Percentiles rank a stretch among this genome's conserved stretches.
phyloP scores from a whole-genome alignment of 92 coral and sea anemone species.

The Blastomussa wellsi region DNA sequence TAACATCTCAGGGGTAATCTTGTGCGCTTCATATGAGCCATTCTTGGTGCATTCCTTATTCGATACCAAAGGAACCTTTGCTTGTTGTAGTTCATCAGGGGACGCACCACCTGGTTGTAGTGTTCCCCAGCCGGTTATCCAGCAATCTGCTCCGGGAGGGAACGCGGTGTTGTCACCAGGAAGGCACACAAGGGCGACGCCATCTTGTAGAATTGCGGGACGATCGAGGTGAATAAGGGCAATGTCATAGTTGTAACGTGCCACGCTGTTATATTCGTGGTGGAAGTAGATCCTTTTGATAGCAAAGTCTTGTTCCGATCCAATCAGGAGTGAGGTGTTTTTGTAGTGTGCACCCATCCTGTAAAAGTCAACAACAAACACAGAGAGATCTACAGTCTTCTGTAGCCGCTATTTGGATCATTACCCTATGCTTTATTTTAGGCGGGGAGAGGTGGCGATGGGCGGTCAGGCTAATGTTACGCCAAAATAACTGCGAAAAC shows the following conservation, averaged over 20 bases:
- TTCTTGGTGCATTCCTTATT: conserved; percentile 73
- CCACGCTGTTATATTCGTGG: conserved; percentile 71
- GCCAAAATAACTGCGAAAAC: too few relatives aligned
- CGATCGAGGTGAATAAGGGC: conserved; percentile 80
- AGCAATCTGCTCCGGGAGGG: conserved; percentile 71
- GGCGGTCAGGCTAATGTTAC: too few relatives aligned
- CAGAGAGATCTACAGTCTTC: background rate
- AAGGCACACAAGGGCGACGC: conserved; percentile 68
- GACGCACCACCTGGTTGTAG: conserved; percentile 64
- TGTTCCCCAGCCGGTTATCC: conserved; percentile 91
- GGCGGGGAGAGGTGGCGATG: too few relatives aligned
- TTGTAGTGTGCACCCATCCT: conserved; percentile 88
- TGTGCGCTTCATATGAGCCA: conserved; percentile 61
- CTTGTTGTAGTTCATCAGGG: conserved; percentile 77
- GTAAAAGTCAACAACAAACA: background rate
- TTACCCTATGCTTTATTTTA: background rate
- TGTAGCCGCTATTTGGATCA: background rate
- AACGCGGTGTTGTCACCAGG: conserved; percentile 66
- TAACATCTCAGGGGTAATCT: conserved; percentile 73
- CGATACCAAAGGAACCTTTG: conserved; percentile 80
- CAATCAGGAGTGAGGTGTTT: conserved; percentile 47
- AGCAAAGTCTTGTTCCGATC: conserved; percentile 74
- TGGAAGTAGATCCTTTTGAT: conserved; percentile 69
- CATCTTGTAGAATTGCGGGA: conserved; percentile 40
- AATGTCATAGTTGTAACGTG: conserved; percentile 71